Base-by-base conservation (phyloP, 2,113 vertebrate genomes). In the Xiphophorus couchianus region DNA sequence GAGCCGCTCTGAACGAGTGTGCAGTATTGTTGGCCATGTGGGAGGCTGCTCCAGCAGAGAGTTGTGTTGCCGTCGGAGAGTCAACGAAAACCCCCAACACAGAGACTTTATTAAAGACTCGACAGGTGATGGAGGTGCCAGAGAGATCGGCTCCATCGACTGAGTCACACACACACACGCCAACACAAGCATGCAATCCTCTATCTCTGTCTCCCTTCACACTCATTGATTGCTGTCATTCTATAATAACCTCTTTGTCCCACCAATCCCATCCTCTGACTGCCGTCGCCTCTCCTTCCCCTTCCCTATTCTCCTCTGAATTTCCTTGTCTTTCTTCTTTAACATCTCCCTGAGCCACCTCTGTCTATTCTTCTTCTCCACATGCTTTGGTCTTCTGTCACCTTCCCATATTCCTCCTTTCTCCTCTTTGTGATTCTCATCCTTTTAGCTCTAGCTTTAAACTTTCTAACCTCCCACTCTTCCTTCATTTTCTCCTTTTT, bases 201-300 rank as follows among this genome's bases (percentile, higher is more conserved):
- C 74, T 75, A 67, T 63, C 77, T 28, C 31, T n/a, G 69, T 85
- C 60, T 71, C 62, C 33, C 77, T 77, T 87, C 81, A 79, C 82
- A 85, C 77, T 84, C 81, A 81, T 89, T 86, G 86, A 89, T 92
- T 90, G 86, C 86, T 87, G 88, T 86, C 83, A 84, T 84, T 83
- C 76, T 62, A 62, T 86, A 85, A 90, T 87, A 90, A 88, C 86
- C 90, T 86, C 83, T 80, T 58, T 0, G 69, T 81, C 72, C 71
- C 71, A 71, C 70, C 76, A 75, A 72, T 88, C 81, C 75, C 78
- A 66, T 85, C 71, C 51, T 78, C 74, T 77, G 60, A 66, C 71
- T 82, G 73, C 71, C 69, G 66, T 80, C 85, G 77, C 81, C 80
- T 83, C 79, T 76, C 39, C 73, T 62, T 73, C 74, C 81, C 62